Conservation (phyloP, 1,140 invertebrate species). For the Drosophila miranda region DNA sequence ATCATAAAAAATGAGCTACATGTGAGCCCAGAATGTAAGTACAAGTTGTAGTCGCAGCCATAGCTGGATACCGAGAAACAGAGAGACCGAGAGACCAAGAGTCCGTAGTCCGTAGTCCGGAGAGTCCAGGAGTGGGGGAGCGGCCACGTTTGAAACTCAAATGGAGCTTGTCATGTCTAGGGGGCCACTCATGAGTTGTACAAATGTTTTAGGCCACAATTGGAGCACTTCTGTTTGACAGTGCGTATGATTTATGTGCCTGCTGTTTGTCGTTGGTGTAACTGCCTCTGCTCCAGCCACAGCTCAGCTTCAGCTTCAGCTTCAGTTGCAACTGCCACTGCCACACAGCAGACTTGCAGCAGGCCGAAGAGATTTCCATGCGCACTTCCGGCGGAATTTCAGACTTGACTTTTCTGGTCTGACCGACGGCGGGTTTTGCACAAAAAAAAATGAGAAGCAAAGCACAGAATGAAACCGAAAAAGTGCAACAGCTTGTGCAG, state of each 20-base stretch:
- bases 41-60: conserved; percentile 55
- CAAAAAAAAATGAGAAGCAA: conserved; percentile 17
- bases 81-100: background rate
- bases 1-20: conserved; percentile 81
- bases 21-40: conserved; percentile 66
- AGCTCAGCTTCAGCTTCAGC: background rate
- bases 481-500: conserved; percentile 73
- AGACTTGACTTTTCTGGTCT: conserved; percentile 63
- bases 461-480: conserved; percentile 14
- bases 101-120: conserved; percentile 6
- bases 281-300: background rate
- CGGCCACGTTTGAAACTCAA: conserved; percentile 65
- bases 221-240: conserved; percentile 81
- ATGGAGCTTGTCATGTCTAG: conserved; percentile 70
- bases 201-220: conserved; percentile 80
- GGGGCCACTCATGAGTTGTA: conserved; percentile 57
- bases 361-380: conserved; percentile 45
- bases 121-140: conserved; percentile 39
- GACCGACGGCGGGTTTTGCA: conserved; percentile 51
- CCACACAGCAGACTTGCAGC: background rate
- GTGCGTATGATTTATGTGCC: conserved; percentile 77
- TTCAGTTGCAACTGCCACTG: conserved; percentile 18
- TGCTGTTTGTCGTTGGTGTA: conserved; percentile 41
- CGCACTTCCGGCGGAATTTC: conserved; percentile 74
- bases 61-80: conserved; percentile 28